Evolutionary conservation across 2,888 invertebrate species (phyloP), one percentile per base, ranked within the genome.

Genomic region (Nebria salina): DNA sequence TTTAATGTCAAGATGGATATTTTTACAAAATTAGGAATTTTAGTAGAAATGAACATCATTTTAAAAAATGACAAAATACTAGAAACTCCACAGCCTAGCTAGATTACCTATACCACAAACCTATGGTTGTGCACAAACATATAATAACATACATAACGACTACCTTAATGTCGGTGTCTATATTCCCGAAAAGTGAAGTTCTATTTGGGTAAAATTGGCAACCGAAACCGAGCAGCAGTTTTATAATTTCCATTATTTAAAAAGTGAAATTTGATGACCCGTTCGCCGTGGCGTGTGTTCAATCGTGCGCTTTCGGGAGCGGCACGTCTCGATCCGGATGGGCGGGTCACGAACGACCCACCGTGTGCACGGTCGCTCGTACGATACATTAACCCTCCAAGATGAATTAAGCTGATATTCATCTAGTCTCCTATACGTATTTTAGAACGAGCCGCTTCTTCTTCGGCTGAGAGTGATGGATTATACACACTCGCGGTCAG

Each of bases 391-490:
- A 70, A 70, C 20, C 82, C 83, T 83, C 84, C 66, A 84, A 83
- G 84, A 85, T 84, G 84, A 85, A 85, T 85, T 85, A 85, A 85
- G 84, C 85, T 84, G 85, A 85, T 85, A 85, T 84, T 82, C 83
- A 85, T 85, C 85, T 85, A 84, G 84, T 83, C 84, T 83, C 83
- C 34, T 34, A 34, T 34, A 84, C 83, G 84, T 83, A 85, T 84
- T 85, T 84, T 83, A 83, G 65, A 82, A 70, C 70, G 26, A 70
- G 70, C 70, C 26, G 70, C 70, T 26, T 26, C 70, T 26, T 26
- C 25, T 11, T 70, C 54, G 70, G 34, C 13, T 25, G 34, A 70
- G 70, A 25, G 25, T 70, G 70, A 70, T 70, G 70, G 70, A 70
- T 70, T 70, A 70, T 70, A 26, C 26, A 34, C 11, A 3, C 70